Conservation (phyloP, 1,140 invertebrate species). For the Ceratoteleas bidentatus region DNA sequence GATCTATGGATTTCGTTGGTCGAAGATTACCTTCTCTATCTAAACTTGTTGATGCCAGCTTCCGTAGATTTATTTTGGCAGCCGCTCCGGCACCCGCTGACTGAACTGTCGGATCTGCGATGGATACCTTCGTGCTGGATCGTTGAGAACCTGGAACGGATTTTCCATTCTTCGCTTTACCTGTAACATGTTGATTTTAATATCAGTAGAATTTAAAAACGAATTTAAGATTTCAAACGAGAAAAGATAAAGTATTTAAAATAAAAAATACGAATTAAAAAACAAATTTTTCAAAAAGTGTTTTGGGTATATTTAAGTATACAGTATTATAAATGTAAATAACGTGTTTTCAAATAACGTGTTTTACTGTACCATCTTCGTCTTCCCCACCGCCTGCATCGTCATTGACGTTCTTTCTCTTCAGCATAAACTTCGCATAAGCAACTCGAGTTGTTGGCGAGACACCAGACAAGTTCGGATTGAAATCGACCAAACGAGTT, state of each 20-base stretch:
- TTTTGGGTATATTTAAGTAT: too few species aligned
- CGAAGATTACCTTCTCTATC: conserved; percentile 43
- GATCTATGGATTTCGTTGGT: conserved; percentile 59
- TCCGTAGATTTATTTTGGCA: conserved; percentile 66
- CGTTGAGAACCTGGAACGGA: conserved; percentile 29
- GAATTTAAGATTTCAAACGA: too few species aligned
- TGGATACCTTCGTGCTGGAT: conserved; percentile 62
- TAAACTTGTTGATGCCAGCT: conserved; percentile 59
- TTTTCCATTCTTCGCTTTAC: not conserved
- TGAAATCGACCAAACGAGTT: conserved; percentile 88
- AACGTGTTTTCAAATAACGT: not conserved
- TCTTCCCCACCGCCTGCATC: conserved; percentile 3
- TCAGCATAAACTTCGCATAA: conserved; percentile 92
- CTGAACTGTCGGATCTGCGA: conserved; percentile 11
- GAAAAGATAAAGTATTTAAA: too few species aligned
- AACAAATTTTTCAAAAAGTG: too few species aligned
- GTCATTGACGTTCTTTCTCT: conserved; percentile 74
- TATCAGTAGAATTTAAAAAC: too few species aligned
- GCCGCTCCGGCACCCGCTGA: conserved; percentile 2
- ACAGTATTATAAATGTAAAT: too few species aligned
- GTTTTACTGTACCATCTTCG: not conserved
- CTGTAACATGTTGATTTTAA: conserved; percentile 1
- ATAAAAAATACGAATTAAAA: too few species aligned
- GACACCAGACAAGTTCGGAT: conserved; percentile 88
- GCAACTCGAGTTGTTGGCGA: conserved; percentile 89